Evolutionary conservation across 2,888 invertebrate species (phyloP), one percentile per base, ranked within the genome.

Genomic region (Tridacna gigas): DNA sequence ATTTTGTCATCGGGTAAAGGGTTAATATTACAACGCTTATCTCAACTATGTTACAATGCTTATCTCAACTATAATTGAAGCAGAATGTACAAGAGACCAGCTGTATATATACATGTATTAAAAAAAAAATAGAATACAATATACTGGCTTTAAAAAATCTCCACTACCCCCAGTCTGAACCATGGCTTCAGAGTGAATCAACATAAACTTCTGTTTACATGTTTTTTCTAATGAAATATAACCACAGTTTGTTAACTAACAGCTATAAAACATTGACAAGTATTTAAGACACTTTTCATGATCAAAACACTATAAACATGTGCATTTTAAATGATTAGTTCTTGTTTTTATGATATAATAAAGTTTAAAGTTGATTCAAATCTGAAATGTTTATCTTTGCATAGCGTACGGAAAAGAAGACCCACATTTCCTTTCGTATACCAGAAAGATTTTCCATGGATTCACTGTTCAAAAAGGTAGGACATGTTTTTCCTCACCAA

Each of bases 371-470:
- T 37, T 37, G 37, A 37, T 37, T 37, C 37, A 37, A 37, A 37
- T 37, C 37, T 37, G 37, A 37, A 37, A 37, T 4, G 37, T 37
- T 37, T 4, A 37, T 37, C 69, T 69, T 71, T 25, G 5, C 71
- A 71, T 25, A n/a, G 48, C 48, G 48, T 26, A 51, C 18, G 13
- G 22, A 71, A 71, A 22, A 71, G 71, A 71, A 71, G 71, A 71
- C 71, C 71, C 71, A 71, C 71, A 74, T 18, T 74, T 74, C 74
- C 60, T 25, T 61, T 74, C 37, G 28, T 18, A 61, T 74, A 74
- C 61, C 56, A 28, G 61, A 60, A 74, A 74, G 61, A 74, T 18
- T 51, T 45, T 25, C 51, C 73, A 28, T 61, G 74, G 61, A 51
- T 71, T 71, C 71, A 71, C 71, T 71, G 71, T 71, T 51, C 45